Evolutionary conservation across 2,797 vertebrate species (phyloP).

Genomic region (Pagetopsis macropterus): DNA sequence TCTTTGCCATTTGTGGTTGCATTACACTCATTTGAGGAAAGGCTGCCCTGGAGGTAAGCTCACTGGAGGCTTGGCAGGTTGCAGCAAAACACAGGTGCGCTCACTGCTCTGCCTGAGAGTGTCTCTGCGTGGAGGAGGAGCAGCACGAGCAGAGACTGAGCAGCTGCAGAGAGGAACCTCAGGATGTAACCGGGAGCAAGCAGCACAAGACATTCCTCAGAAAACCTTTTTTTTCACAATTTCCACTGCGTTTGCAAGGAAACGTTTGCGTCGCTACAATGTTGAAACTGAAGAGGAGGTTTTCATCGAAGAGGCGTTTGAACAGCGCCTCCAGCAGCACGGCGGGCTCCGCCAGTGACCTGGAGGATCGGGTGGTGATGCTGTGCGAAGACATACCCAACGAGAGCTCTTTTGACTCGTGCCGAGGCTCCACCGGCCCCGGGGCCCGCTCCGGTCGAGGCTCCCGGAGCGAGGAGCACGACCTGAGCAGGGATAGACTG

Average conservation of each 20-base stretch:
- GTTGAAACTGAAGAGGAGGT: slow-evolving; percentile 72
- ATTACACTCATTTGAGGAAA: slow-evolving; percentile 45
- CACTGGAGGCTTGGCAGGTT: slow-evolving; percentile 66
- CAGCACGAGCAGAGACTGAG: slow-evolving; percentile 26
- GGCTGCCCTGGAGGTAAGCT: slow-evolving; percentile 60
- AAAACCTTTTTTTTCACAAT: neutral
- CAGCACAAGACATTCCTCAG: neutral
- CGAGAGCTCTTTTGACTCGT: slow-evolving; percentile 55
- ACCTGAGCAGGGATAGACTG: slow-evolving; percentile 55
- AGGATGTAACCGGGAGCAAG: neutral
- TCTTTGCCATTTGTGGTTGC: slow-evolving; percentile 49
- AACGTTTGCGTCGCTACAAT: slow-evolving; percentile 38
- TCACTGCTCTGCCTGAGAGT: slow-evolving; percentile 11
- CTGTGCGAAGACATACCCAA: slow-evolving; percentile 75
- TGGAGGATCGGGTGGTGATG: slow-evolving; percentile 81
- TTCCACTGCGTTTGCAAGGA: neutral
- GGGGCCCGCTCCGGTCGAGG: slow-evolving; percentile 52
- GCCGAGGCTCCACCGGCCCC: slow-evolving; percentile 50
- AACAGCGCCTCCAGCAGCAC: slow-evolving; percentile 66
- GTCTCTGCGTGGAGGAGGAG: slow-evolving; percentile 16
- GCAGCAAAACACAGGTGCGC: slow-evolving; percentile 64
- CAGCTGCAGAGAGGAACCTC: slow-evolving; percentile 7
- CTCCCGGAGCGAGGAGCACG: slow-evolving; percentile 61
- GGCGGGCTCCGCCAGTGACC: slow-evolving; percentile 67
- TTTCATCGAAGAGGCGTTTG: slow-evolving; percentile 30